Conservation (phyloP, 2,888 invertebrate genomes). For the Apamea crenata region DNA sequence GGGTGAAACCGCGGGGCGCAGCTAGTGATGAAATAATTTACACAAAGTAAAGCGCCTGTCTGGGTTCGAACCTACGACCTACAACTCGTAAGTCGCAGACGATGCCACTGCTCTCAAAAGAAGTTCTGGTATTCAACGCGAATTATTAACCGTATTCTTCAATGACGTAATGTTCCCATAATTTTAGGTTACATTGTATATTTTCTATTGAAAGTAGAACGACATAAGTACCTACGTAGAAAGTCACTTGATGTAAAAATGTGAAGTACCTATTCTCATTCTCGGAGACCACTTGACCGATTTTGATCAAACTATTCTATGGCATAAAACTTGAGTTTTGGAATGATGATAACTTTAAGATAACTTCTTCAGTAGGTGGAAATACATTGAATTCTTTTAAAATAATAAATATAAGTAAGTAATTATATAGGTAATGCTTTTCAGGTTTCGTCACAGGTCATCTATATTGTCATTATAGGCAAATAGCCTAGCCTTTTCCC, state of each 20-base stretch:
- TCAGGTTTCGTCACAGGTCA: neutral
- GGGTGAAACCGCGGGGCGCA: no score
- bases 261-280: neutral
- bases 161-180: neutral
- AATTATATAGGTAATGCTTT: neutral
- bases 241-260: slow-evolving; percentile 15
- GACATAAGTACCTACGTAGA: neutral
- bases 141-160: no score
- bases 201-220: neutral
- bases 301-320: neutral
- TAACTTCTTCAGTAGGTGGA: neutral
- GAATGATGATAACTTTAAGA: neutral
- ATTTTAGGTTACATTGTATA: neutral
- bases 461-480: no score
- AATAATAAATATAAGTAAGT: neutral
- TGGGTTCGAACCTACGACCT: no score
- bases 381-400: neutral
- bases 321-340: neutral
- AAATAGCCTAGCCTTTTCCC: no score
- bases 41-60: no score
- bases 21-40: no score
- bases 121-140: no score
- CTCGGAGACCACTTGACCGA: slow-evolving; percentile 8
- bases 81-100: no score
- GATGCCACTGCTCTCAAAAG: no score